Percentiles rank a stretch among this genome's conserved stretches.
These are phyloP conservation scores for Zosterops borbonicus DNA, from an alignment of 2,113 vertebrate species.

Conservation along the genomic window DNA sequence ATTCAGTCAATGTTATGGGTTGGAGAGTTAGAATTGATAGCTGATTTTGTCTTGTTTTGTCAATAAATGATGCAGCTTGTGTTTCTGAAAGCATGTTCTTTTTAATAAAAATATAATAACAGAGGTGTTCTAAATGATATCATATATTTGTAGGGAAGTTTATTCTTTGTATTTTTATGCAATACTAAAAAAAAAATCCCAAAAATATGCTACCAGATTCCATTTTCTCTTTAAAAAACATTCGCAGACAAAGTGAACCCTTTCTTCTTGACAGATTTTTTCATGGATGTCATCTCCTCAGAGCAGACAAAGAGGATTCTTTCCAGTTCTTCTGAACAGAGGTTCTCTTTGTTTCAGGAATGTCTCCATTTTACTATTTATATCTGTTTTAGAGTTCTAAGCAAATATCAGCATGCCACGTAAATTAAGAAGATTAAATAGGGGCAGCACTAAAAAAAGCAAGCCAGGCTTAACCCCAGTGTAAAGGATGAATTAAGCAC, in stretches of 20 bases:
- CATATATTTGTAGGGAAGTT: not conserved
- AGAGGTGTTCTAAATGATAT: not conserved
- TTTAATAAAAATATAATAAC: not conserved
- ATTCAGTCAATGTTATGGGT: not conserved
- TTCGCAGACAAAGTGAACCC: not conserved
- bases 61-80: not conserved
- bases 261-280: not conserved
- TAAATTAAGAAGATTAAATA: constrained; percentile 35
- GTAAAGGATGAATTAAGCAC: constrained; percentile 3
- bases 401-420: not conserved
- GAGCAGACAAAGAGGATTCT: not conserved
- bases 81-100: not conserved
- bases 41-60: not conserved
- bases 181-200: not conserved
- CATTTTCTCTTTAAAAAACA: not conserved
- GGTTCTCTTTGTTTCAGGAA: not conserved
- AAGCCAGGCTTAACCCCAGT: constrained; percentile 4
- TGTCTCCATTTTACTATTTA: not conserved
- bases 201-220: not conserved
- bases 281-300: not conserved
- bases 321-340: not conserved
- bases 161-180: not conserved
- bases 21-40: not conserved
- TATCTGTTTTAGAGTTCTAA: not conserved
- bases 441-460: not conserved